These are phyloP conservation scores for Crambe crambe DNA, from an alignment of 37 sponge, comb jelly and placozoan genomes.

Conservation along the genomic window DNA sequence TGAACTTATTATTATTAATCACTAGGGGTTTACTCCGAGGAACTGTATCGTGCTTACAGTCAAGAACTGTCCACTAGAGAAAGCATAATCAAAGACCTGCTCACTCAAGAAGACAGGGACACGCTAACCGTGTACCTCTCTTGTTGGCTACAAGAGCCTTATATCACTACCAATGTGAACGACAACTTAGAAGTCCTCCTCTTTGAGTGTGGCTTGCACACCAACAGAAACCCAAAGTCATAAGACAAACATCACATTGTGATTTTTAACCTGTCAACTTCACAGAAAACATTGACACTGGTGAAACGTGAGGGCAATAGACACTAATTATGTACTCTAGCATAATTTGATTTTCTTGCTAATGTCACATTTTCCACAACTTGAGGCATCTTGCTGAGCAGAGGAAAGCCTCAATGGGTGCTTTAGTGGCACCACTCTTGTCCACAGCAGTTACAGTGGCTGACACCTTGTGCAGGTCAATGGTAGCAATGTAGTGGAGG, in stretches of 20 bases:
- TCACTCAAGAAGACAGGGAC: constrained; percentile 42
- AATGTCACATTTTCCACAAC: constrained; percentile 58
- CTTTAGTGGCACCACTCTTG: constrained; percentile 53
- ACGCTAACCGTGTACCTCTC: constrained; percentile 65
- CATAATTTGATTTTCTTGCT: neutral
- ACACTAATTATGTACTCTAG: neutral
- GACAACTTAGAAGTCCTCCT: constrained; percentile 52
- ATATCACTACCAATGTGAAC: constrained; percentile 14
- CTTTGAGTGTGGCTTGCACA: constrained; percentile 27
- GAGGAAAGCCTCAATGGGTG: constrained; percentile 72
- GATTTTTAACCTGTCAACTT: too few relatives aligned
- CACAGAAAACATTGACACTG: too few relatives aligned
- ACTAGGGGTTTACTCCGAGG: constrained; percentile 35
- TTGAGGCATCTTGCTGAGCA: constrained; percentile 80
- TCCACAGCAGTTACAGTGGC: constrained; percentile 76
- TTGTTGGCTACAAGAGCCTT: constrained; percentile 78
- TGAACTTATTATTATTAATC: neutral
- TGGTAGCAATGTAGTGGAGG: constrained; percentile 70
- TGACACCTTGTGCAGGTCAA: constrained; percentile 69
- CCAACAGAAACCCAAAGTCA: too few relatives aligned
- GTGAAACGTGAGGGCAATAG: too few relatives aligned
- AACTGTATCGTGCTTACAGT: constrained; percentile 43
- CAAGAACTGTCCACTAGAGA: constrained; percentile 47
- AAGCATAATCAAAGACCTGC: constrained; percentile 43
- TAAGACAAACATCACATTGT: too few relatives aligned